Evolutionary conservation across 2,888 invertebrate species (phyloP), one percentile per base, ranked within the genome.

Genomic region (Osmoderma eremita): DNA sequence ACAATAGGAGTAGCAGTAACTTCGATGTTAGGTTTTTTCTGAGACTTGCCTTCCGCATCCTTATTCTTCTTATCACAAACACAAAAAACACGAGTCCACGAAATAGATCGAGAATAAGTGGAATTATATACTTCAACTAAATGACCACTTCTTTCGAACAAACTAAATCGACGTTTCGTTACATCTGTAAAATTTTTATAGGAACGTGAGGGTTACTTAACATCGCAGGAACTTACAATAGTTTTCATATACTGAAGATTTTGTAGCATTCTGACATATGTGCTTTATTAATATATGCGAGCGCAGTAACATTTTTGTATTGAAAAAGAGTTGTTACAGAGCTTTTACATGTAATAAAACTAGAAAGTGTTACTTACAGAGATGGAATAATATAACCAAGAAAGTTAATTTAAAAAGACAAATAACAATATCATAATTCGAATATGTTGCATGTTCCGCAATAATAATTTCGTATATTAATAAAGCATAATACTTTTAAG

Each of bases 271-370:
- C 48, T 73, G 73, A 67, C 72, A 76, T 30, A 75, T 67, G 69
- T 73, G 70, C 71, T 72, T 78, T 63, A 72, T 72, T 63, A 77
- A 68, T 65, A 75, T 64, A 67, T 70, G 75, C 62, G 74, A 74
- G 41, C 76, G 71, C 18, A 71, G 71, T 67, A 77, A 74, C 76
- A 78, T 77, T 69, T 68, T 75, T 65, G 49, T 42, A 48, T 41
- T 18, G 48, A 13, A 42, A 15, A 67, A 18, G 2, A 63, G 15
- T 20, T 50, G 15, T 38, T 49, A 50, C 10, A 49, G 45, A n/a
- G 22, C 6, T 15, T 38, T 50, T 63, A 38, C 38, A 36, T 63
- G 38, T 63, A 50, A 63, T 49, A 48, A 24, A 62, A 30, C 30
- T 30, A 48, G 20, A 22, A 20, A 13, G 1, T 58, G 12, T 10